Percentiles rank a stretch among this genome's conserved stretches.
Conservation (phyloP, 2,888 invertebrate genomes). For the Euphydryas editha region DNA sequence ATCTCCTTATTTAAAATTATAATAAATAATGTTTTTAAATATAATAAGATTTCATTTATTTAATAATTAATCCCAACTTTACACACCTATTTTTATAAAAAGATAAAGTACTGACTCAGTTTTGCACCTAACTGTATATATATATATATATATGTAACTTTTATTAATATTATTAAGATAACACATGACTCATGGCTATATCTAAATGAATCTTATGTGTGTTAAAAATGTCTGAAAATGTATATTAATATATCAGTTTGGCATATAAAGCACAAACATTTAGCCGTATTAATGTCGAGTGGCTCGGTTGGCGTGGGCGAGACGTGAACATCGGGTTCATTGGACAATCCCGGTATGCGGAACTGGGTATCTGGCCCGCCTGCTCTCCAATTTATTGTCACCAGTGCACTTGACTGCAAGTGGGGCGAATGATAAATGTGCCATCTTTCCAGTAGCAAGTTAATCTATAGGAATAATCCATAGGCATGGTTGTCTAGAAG, state of each 20-base stretch:
- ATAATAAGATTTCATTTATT: too few species aligned
- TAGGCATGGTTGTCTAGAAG: too few species aligned
- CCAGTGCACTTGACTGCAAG: constrained; percentile 36
- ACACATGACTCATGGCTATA: neutral
- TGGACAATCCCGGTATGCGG: constrained; percentile 75
- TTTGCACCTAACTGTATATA: too few species aligned
- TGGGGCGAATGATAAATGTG: constrained; percentile 22
- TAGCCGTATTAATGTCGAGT: constrained; percentile 37
- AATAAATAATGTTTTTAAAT: too few species aligned
- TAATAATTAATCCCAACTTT: too few species aligned
- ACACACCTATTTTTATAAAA: too few species aligned
- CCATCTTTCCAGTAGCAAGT: too few species aligned
- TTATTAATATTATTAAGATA: neutral
- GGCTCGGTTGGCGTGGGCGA: constrained; percentile 49
- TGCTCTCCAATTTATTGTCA: constrained; percentile 44
- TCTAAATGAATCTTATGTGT: neutral
- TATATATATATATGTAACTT: too few species aligned
- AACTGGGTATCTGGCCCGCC: constrained; percentile 49
- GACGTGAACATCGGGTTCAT: constrained; percentile 67
- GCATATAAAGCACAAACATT: constrained; percentile 37
- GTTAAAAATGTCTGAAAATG: constrained; percentile 10
- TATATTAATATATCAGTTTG: constrained; percentile 27
- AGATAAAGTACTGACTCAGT: too few species aligned
- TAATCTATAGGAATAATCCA: too few species aligned
- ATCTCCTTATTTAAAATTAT: too few species aligned